phyloP scores from a whole-genome alignment of 2,113 vertebrate species.

The Vulpes ferrilata region DNA sequence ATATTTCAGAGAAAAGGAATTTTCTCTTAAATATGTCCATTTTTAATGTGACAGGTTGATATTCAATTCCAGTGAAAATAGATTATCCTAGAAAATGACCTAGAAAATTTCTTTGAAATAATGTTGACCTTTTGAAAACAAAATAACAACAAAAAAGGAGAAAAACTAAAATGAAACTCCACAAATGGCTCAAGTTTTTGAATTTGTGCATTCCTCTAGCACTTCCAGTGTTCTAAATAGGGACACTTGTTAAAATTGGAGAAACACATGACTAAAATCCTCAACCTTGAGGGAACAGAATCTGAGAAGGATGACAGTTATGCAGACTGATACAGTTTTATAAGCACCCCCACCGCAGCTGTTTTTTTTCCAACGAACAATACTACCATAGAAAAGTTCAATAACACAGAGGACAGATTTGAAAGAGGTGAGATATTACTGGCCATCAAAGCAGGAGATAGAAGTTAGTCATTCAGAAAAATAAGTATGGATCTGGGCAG shows the following conservation, averaged over 20 bases:
- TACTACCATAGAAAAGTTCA: neutral
- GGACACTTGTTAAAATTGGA: neutral
- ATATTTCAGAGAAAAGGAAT: neutral
- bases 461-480: slow-evolving; percentile 23
- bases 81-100: neutral
- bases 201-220: neutral
- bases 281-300: neutral
- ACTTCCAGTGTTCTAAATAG: neutral
- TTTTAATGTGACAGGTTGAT: neutral
- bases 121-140: slow-evolving; percentile 17
- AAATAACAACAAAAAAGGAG: neutral
- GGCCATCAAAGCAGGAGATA: neutral
- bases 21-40: slow-evolving; percentile 9
- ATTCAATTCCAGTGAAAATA: neutral
- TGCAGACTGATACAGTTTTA: neutral
- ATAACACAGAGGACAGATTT: neutral
- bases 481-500: neutral
- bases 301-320: neutral
- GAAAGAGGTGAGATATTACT: neutral
- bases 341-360: rapidly evolving
- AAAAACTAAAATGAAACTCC: neutral
- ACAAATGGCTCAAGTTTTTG: neutral
- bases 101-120: neutral
- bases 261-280: neutral
- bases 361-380: neutral